Base-by-base conservation (phyloP, 2,797 vertebrate species). In the Oryzias sinensis region DNA sequence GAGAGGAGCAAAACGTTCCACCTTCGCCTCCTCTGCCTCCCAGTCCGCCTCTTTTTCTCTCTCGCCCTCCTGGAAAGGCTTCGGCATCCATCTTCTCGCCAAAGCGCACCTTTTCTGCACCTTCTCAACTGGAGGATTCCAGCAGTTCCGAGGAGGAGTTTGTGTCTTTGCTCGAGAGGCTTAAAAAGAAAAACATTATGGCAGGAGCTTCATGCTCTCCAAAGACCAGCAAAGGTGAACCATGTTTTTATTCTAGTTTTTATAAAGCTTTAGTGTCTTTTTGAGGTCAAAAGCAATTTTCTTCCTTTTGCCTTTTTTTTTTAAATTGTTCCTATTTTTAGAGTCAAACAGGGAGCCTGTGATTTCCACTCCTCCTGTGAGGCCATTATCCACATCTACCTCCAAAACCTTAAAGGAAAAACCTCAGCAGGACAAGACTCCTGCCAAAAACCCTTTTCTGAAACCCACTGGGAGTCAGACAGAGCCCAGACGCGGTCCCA, bases 81-180 rank as follows among this genome's bases (percentile, higher is more conserved):
- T 8, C 0, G 5, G 14, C 56, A 9, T 22, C 59, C 5, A 45
- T 29, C 37, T 41, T 52, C 1, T 62, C 73, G 6, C 65, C 88
- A 3, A 82, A 76, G 43, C 68, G 70, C 14, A 81, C 64, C 0
- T 40, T 74, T 29, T 86, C 87, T 9, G 74, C 65, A 8, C 84
- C 86, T 2, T 40, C 54, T 7, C 74, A 45, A 22, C 29, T 77
- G n/a, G 65, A 87, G 0, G 72, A 86, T 9, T 87, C 90, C 0
- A 79, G 56, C 4, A 91, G 90, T 70, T 96, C 94, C 0, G 94
- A 93, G 20, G 94, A 94, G 1, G 93, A 94, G 83, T 94, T 96
- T 64, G 82, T 67, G 6, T 93, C 91, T 0, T 70, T 96, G 14
- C 72, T 96, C 55, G 92, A 94, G 17, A 87, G 93, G 43, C 88